These are phyloP conservation scores for Dendroctonus valens DNA, from an alignment of 1,140 invertebrate genomes.

Conservation along the genomic window DNA sequence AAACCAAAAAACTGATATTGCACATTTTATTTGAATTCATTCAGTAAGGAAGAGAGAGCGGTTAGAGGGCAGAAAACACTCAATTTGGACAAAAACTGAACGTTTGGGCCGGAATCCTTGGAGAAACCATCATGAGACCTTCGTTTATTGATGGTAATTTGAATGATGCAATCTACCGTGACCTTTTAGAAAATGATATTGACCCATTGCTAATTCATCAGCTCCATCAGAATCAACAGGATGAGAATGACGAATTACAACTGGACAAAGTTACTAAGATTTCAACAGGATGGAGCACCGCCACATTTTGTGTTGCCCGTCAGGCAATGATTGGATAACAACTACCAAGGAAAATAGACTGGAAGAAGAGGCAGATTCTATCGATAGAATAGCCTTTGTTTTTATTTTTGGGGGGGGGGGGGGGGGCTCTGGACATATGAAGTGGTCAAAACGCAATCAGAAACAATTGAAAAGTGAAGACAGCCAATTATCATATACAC, in stretches of 20 bases:
- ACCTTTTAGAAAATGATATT: slow-evolving; percentile 2
- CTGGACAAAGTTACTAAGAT: neutral
- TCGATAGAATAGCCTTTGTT: too few relatives aligned
- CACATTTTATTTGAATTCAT: too few relatives aligned
- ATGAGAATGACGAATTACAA: slow-evolving; percentile 6
- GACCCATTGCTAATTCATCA: slow-evolving; percentile 2
- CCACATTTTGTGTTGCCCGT: neutral
- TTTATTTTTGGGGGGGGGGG: too few relatives aligned
- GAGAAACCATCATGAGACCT: neutral
- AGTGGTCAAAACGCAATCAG: too few relatives aligned
- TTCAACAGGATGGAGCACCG: neutral
- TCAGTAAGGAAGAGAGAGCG: neutral
- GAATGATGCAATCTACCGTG: neutral
- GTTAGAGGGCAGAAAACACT: slow-evolving; percentile 9
- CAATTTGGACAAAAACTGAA: neutral
- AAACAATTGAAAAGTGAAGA: too few relatives aligned
- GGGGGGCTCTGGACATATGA: too few relatives aligned
- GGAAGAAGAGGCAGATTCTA: neutral
- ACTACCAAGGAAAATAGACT: neutral
- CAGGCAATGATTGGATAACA: slow-evolving; percentile 3
- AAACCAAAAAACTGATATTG: too few relatives aligned
- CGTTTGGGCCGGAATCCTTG: neutral
- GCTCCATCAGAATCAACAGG: slow-evolving; percentile 1
- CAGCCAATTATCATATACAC: too few relatives aligned
- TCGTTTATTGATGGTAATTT: slow-evolving; percentile 7